phyloP scores from a whole-genome alignment of 2,113 vertebrate genomes.

The Suncus etruscus region DNA sequence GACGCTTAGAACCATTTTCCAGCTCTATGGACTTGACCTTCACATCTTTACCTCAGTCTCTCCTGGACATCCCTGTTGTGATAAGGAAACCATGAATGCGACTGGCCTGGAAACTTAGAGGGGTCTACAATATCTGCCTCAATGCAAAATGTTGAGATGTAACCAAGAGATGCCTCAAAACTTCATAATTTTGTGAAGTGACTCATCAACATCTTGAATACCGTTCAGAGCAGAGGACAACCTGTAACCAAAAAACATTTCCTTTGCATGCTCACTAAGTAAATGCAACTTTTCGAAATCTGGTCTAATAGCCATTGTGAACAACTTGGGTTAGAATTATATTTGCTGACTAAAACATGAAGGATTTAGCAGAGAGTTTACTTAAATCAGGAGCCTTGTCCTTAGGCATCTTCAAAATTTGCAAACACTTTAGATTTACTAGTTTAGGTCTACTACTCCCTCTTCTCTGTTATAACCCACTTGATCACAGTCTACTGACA shows the following conservation, averaged over 20 bases:
- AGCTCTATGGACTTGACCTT: too few relatives aligned
- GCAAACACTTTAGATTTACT: not conserved
- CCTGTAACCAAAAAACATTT: not conserved
- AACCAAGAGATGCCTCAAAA: too few relatives aligned
- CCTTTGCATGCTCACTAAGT: not conserved
- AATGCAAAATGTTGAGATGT: too few relatives aligned
- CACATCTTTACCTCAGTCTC: too few relatives aligned
- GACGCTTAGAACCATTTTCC: too few relatives aligned
- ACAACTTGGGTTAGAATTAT: not conserved
- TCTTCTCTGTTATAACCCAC: not conserved
- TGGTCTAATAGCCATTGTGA: not conserved
- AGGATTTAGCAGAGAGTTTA: constrained; percentile 15
- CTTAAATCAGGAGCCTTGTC: constrained; percentile 3
- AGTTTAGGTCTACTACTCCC: not conserved
- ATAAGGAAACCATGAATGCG: too few relatives aligned
- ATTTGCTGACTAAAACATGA: constrained; percentile 4
- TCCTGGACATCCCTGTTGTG: too few relatives aligned
- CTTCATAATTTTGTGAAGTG: too few relatives aligned
- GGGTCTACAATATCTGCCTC: too few relatives aligned
- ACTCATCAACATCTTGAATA: too few relatives aligned
- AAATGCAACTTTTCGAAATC: not conserved
- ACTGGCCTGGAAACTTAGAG: too few relatives aligned
- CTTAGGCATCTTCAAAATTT: not conserved
- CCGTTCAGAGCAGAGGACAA: too few relatives aligned
- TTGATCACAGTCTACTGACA: not conserved